Conservation (phyloP, 2,797 vertebrate species). For the Odontamblyopus lacepedii region DNA sequence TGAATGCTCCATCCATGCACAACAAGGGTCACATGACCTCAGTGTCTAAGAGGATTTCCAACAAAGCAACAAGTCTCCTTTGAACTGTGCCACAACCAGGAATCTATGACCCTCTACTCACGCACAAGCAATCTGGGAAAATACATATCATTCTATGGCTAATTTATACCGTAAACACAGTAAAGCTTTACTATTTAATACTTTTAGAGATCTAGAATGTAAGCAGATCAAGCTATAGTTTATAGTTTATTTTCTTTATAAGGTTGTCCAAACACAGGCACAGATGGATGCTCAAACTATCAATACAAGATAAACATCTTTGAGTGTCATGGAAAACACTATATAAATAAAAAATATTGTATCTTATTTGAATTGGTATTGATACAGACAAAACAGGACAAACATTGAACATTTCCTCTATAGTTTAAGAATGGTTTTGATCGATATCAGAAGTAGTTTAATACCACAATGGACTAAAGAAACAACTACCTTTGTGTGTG, state of each 20-base stretch:
- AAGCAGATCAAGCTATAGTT: background rate
- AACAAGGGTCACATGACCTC: constrained; percentile 55
- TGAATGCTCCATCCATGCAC: constrained; percentile 11
- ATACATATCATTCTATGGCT: constrained; percentile 7
- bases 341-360: background rate
- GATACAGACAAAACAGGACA: background rate
- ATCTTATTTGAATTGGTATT: background rate
- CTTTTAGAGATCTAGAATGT: background rate
- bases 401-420: background rate
- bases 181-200: background rate
- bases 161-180: background rate
- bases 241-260: background rate
- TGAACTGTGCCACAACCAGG: constrained; percentile 26
- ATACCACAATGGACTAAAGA: too few relatives aligned
- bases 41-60: constrained; percentile 69
- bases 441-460: too few relatives aligned
- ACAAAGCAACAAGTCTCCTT: constrained; percentile 41
- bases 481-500: too few relatives aligned
- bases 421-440: background rate
- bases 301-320: background rate
- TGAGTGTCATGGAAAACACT: background rate
- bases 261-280: background rate
- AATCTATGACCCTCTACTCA: constrained; percentile 51
- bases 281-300: background rate
- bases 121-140: constrained; percentile 57